These are phyloP conservation scores for Theretra japonica DNA, from an alignment of 2,888 invertebrate species.

Conservation along the genomic window DNA sequence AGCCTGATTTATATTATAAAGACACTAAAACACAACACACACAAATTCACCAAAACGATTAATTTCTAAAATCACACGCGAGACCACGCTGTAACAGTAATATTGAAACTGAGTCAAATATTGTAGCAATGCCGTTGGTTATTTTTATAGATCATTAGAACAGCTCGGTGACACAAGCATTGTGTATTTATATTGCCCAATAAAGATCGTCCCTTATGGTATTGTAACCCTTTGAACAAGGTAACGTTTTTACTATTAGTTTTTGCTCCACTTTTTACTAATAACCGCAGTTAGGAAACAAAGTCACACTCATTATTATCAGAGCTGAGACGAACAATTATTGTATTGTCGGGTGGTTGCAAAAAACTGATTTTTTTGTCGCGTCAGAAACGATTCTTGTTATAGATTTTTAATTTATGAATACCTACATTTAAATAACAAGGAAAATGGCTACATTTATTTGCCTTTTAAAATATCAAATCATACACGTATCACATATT, in stretches of 20 bases:
- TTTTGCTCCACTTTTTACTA: slow-evolving; percentile 78
- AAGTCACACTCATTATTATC: slow-evolving; percentile 60
- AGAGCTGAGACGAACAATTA: slow-evolving; percentile 17
- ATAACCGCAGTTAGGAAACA: slow-evolving; percentile 77
- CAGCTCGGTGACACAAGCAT: slow-evolving; percentile 66
- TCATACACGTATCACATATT: too few relatives aligned
- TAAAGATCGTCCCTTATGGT: slow-evolving; percentile 66
- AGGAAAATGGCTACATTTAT: too few relatives aligned
- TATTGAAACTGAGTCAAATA: slow-evolving; percentile 68
- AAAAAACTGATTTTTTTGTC: not conserved
- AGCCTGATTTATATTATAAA: not conserved
- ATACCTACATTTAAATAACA: not conserved
- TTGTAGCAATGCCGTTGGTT: slow-evolving; percentile 59
- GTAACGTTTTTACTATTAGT: slow-evolving; percentile 59
- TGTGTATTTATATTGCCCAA: slow-evolving; percentile 74
- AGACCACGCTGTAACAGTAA: slow-evolving; percentile 67
- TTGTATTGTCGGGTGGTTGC: not conserved
- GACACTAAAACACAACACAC: not conserved
- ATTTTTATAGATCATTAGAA: slow-evolving; percentile 73
- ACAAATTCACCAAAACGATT: slow-evolving; percentile 26
- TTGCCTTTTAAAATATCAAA: too few relatives aligned
- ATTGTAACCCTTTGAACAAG: slow-evolving; percentile 73
- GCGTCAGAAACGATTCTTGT: not conserved
- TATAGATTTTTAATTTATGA: not conserved
- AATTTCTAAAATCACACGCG: slow-evolving; percentile 45